Evolutionary conservation across 2,113 vertebrate species (phyloP).

Genomic region (Arothron firmamentum): DNA sequence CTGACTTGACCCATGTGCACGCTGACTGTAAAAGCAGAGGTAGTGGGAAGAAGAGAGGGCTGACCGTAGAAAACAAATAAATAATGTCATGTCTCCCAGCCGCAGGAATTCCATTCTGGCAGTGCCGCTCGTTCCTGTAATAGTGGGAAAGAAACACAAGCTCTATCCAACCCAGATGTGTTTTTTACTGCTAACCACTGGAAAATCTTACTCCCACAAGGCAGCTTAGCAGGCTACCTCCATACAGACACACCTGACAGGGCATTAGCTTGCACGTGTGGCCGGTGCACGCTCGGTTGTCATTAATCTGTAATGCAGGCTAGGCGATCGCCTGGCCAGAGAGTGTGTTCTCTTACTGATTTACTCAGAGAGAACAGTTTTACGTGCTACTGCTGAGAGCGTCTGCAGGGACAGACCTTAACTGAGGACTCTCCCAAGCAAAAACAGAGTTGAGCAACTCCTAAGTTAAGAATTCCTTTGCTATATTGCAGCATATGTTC

Average conservation of each 20-base stretch:
- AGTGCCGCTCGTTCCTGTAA: slow-evolving; percentile 73
- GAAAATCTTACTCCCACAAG: slow-evolving; percentile 56
- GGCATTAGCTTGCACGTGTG: slow-evolving; percentile 56
- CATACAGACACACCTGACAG: slow-evolving; percentile 59
- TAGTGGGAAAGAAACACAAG: slow-evolving; percentile 79
- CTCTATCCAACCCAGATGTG: slow-evolving; percentile 88
- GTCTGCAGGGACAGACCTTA: background rate
- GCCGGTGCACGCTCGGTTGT: slow-evolving; percentile 47
- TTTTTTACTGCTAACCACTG: slow-evolving; percentile 69
- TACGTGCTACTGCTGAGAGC: too few species aligned
- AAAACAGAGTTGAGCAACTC: slow-evolving; percentile 9
- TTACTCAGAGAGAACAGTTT: too few species aligned
- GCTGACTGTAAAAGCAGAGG: slow-evolving; percentile 64
- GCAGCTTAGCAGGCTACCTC: slow-evolving; percentile 37
- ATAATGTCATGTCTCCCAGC: slow-evolving; percentile 86
- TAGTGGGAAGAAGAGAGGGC: slow-evolving; percentile 68
- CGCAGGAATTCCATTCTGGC: slow-evolving; percentile 90
- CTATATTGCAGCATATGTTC: slow-evolving; percentile 8
- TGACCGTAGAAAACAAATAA: slow-evolving; percentile 84
- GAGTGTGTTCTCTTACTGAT: too few species aligned
- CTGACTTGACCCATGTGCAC: slow-evolving; percentile 65
- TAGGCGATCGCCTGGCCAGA: slow-evolving; percentile 9
- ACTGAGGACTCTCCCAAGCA: background rate
- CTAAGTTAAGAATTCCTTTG: slow-evolving; percentile 13
- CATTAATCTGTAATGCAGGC: slow-evolving; percentile 46